These are phyloP conservation scores for Popillia japonica DNA, from an alignment of 1,140 invertebrate genomes.

Conservation along the genomic window DNA sequence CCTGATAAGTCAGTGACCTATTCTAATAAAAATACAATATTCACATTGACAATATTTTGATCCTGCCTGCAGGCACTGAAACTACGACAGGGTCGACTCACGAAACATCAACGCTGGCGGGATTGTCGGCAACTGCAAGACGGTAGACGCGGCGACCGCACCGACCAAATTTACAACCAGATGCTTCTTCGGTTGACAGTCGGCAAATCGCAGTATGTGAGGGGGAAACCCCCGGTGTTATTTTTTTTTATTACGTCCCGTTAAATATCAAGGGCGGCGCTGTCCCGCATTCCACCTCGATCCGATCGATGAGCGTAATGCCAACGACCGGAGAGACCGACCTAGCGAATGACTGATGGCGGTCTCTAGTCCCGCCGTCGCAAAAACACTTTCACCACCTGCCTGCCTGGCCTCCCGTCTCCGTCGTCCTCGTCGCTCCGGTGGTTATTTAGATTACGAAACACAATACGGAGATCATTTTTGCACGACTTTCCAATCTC, in stretches of 20 bases:
- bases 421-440: conserved; percentile 30
- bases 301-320: conserved; percentile 28
- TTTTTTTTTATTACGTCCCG: background rate
- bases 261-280: conserved; percentile 29
- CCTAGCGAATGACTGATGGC: conserved; percentile 18
- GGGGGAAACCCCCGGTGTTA: background rate
- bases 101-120: conserved; percentile 4
- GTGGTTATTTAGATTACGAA: conserved; percentile 35
- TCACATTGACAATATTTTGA: background rate
- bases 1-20: too few species aligned
- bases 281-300: conserved; percentile 27
- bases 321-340: conserved; percentile 17
- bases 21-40: background rate
- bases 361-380: background rate
- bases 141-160: background rate
- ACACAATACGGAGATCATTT: conserved; percentile 27
- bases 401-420: conserved; percentile 13
- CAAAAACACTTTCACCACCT: conserved; percentile 34
- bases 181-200: background rate
- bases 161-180: background rate
- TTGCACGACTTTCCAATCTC: conserved; percentile 30
- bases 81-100: background rate
- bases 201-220: background rate
- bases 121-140: background rate
- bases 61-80: background rate